Base-by-base conservation (phyloP, 2,113 vertebrate genomes). In the Neodon shergylaensis region DNA sequence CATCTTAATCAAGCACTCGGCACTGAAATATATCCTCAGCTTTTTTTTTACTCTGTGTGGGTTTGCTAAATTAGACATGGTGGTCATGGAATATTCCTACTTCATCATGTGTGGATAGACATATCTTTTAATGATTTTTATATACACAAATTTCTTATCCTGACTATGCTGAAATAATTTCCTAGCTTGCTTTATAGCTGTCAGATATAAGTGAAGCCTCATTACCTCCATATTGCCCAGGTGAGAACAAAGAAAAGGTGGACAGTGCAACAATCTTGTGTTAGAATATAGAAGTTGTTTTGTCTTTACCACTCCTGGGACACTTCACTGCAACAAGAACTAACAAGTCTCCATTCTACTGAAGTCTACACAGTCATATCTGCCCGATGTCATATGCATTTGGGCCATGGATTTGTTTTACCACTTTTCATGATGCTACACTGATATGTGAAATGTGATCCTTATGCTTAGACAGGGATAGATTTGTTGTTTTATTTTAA, bases 181-280 rank as follows among this genome's bases (percentile, higher is more conserved):
- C 12, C 21, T 54, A 19, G 7, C 33, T 54, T 81, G 9, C 33
- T 54, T 81, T 81, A 54, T 10, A 54, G 31, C 3, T 81, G 7
- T 10, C 52, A 31, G 0, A 10, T 1, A 2, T 21, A 31, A 36
- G 16, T 52, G 77, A 52, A 3, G 3, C 4, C 78, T n/a, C 17
- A n/a, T 6, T 81, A 22, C n/a, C 49, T 54, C 8, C 4, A 81
- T 21, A 28, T n/a, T 52, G 12, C 42, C 7, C 7, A 73, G 7
- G n/a, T 16, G 7, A 36, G 13, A 36, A 33, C 14, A 7, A 26
- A 76, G 47, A 26, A 73, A 73, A 8, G 0, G 3, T 7, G 24
- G 6, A 78, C 42, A 84, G 1, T 17, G 33, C 14, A 58, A 21
- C 16, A 95, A 0, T 17, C 5, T 74, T 17, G 3, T 7, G 28